phyloP scores from a whole-genome alignment of 2,888 invertebrate species.

The Artemia sinica region DNA sequence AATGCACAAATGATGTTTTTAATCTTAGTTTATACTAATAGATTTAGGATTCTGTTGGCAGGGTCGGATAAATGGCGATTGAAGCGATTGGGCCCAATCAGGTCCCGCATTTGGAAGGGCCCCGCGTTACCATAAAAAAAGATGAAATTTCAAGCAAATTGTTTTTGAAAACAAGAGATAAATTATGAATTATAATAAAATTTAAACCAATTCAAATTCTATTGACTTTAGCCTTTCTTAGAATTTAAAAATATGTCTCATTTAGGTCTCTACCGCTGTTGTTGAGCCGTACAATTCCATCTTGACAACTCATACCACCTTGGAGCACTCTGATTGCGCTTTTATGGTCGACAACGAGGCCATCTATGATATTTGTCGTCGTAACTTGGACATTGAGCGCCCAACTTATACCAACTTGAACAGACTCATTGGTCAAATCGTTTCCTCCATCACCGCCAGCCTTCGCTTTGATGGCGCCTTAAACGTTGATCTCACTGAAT shows the following conservation, averaged over 20 bases:
- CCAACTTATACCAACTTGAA: constrained; percentile 71
- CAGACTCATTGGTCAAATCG: constrained; percentile 50
- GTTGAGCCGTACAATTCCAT: constrained; percentile 41
- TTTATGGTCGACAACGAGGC: constrained; percentile 46
- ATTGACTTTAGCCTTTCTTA: too few relatives aligned
- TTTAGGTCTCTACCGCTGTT: constrained; percentile 36
- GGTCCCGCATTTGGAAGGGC: too few relatives aligned
- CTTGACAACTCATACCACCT: constrained; percentile 38
- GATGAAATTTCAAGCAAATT: too few relatives aligned
- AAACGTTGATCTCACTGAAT: constrained; percentile 35
- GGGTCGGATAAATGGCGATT: too few relatives aligned
- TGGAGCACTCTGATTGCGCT: constrained; percentile 39
- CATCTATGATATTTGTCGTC: constrained; percentile 72
- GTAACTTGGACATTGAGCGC: constrained; percentile 61
- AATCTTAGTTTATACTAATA: too few relatives aligned
- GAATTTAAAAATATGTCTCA: not conserved
- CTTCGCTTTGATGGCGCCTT: constrained; percentile 74
- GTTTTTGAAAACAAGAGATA: too few relatives aligned
- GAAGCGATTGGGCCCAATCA: too few relatives aligned
- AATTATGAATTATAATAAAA: too few relatives aligned
- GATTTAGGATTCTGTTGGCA: too few relatives aligned
- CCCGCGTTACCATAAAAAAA: too few relatives aligned
- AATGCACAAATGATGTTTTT: too few relatives aligned
- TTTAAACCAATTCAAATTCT: too few relatives aligned
- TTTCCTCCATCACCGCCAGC: constrained; percentile 68